Conservation (phyloP, 92 coral and sea anemone genomes). For the Hydrozoanthus gracilis region DNA sequence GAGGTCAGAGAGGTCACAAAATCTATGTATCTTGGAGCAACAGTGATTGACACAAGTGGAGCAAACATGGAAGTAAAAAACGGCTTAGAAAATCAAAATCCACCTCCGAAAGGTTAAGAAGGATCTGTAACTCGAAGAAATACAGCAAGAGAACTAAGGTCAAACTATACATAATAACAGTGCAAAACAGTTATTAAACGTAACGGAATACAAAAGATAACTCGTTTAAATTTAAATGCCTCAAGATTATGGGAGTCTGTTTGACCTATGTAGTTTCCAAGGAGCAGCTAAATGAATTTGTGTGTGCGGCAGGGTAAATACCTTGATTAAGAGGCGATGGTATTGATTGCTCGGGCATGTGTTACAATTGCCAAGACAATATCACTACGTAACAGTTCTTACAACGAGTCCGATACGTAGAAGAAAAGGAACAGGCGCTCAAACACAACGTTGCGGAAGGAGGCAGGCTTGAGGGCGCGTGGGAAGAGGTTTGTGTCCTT, state of each 20-base stretch:
- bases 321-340: neutral
- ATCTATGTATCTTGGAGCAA: conserved; percentile 2
- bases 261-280: conserved; percentile 1
- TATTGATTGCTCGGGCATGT: neutral
- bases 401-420: neutral
- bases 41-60: neutral
- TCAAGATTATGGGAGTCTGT: conserved; percentile 5
- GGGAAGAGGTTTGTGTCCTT: neutral
- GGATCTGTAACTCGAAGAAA: neutral
- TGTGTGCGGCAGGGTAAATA: neutral
- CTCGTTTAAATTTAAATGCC: conserved; percentile 5
- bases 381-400: neutral
- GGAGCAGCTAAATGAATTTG: conserved; percentile 12
- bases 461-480: neutral
- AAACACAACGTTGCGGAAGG: neutral
- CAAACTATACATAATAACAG: neutral
- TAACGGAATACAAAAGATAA: neutral
- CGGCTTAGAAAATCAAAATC: neutral
- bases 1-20: conserved; percentile 24
- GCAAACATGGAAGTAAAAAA: neutral
- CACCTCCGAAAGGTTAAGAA: neutral
- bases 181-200: neutral
- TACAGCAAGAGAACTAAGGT: neutral
- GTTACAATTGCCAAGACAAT: too few relatives aligned
- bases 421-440: neutral